Evolutionary conservation across 2,888 invertebrate species (phyloP), one percentile per base, ranked within the genome.

Genomic region (Dusona sp.): DNA sequence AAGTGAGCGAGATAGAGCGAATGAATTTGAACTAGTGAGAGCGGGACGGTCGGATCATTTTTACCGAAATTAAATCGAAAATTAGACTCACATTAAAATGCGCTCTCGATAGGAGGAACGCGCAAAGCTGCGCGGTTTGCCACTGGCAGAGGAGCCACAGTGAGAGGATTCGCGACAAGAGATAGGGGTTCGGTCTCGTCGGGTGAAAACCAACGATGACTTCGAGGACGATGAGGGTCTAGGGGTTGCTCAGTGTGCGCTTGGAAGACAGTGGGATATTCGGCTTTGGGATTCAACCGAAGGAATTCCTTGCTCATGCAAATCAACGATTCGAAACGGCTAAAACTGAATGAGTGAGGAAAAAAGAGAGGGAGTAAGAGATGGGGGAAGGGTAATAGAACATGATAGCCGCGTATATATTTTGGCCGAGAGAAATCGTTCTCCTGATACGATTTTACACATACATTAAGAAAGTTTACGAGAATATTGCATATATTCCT

Each of bases 61-160:
- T 93, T 93, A 93, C 92, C 92, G 93, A 93, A 93, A 93, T 93
- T 93, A 93, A 93, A 93, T 93, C 93, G 93, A 93, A 93, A 93
- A 93, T 93, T 93, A 93, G 92, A 92, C 90, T 92, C 90, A 90
- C 91, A 92, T 93, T 93, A 92, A 93, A 92, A 93, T 93, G 91
- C 92, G 91, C 91, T 92, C 91, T 90, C 91, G 91, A 93, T 92
- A 91, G 86, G 72, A 81, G 74, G 51, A 51, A 65, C 72, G 75
- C 82, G 81, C 87, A 85, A 72, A 77, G 22, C 73, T 54, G 77
- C 70, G 80, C 86, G 90, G 89, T 91, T 91, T 90, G 91, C 90
- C 90, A 90, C 84, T 92, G 90, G 79, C 57, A 70, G 70, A 70
- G 70, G 57, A 54, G 13, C 61, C 79, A 51, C 72, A 72, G 61